Evolutionary conservation across 2,113 vertebrate genomes (phyloP).

Genomic region (Ellobius talpinus): DNA sequence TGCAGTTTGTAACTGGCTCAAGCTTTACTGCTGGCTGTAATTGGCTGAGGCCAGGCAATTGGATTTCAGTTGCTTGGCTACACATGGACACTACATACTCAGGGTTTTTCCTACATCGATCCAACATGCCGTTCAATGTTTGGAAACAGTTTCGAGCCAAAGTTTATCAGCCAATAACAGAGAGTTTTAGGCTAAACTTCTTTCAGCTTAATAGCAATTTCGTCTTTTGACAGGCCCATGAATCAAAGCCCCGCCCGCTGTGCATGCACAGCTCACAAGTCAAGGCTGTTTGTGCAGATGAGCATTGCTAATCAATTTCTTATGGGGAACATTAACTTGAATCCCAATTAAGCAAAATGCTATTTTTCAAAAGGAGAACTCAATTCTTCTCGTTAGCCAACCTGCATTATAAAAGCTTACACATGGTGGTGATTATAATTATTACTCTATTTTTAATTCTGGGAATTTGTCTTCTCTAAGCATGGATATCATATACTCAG

Average conservation of each 20-base stretch:
- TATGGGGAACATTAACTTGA: background rate
- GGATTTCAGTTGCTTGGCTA: background rate
- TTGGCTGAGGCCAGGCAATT: background rate
- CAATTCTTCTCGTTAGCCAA: slow-evolving; percentile 47
- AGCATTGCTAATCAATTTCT: slow-evolving; percentile 20
- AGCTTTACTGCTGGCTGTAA: background rate
- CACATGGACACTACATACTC: background rate
- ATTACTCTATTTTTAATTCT: slow-evolving; percentile 15
- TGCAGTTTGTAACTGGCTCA: background rate
- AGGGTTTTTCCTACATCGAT: background rate
- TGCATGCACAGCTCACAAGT: background rate
- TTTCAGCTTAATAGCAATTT: background rate
- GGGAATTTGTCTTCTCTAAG: background rate
- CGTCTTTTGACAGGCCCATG: background rate
- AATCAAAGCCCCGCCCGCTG: background rate
- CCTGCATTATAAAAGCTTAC: background rate
- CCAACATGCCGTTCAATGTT: background rate
- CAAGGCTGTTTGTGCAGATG: background rate
- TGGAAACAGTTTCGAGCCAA: background rate
- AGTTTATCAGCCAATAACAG: background rate
- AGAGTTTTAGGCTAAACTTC: background rate
- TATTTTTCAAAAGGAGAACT: slow-evolving; percentile 26
- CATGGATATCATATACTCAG: background rate
- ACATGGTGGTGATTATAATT: background rate
- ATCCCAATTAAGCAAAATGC: slow-evolving; percentile 43